phyloP scores from a whole-genome alignment of 2,113 vertebrate species.

The Diadophis punctatus region DNA sequence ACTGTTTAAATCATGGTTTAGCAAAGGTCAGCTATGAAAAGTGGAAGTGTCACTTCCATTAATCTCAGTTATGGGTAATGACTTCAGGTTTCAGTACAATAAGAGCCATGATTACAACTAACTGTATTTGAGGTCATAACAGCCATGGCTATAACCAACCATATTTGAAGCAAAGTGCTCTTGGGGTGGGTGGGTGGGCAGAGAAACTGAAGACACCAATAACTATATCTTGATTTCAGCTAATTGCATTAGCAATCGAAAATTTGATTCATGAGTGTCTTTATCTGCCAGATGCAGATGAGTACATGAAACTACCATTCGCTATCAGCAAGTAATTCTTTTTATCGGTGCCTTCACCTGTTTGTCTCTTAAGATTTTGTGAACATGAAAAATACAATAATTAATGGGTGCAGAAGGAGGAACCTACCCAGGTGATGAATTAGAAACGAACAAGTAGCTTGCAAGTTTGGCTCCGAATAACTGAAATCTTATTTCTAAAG shows the following conservation, averaged over 20 bases:
- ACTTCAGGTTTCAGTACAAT: neutral
- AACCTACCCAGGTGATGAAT: neutral
- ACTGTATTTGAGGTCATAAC: too few species aligned
- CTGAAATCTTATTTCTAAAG: slow-evolving; percentile 3
- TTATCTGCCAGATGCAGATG: neutral
- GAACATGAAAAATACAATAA: slow-evolving; percentile 1
- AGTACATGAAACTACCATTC: neutral
- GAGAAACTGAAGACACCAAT: too few species aligned
- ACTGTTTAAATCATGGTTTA: neutral
- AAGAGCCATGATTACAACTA: too few species aligned
- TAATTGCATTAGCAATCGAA: too few species aligned
- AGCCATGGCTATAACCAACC: neutral
- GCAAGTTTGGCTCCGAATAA: neutral
- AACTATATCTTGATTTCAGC: neutral
- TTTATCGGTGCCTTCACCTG: neutral
- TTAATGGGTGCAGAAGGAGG: neutral
- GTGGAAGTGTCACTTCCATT: neutral
- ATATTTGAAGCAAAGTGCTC: too few species aligned
- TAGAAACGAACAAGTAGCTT: neutral
- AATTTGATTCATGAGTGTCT: neutral
- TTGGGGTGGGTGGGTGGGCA: too few species aligned
- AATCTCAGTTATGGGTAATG: neutral
- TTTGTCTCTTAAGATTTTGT: slow-evolving; percentile 3
- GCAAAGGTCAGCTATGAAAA: neutral
- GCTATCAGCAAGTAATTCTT: neutral